Base-by-base conservation (phyloP, 2,797 vertebrate genomes). In the Fringilla coelebs region DNA sequence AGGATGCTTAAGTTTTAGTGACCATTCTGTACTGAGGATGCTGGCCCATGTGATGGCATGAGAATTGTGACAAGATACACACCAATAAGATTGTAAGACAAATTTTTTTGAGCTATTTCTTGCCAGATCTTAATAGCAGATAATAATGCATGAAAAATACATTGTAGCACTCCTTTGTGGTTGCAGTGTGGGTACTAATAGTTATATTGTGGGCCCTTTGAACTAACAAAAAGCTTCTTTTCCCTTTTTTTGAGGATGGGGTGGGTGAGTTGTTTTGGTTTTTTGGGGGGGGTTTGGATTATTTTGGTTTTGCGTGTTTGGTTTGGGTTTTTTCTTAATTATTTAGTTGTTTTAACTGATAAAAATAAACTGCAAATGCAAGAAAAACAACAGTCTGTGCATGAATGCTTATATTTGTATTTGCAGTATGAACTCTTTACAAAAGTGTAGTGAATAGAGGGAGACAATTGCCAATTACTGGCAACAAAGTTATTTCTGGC, bases 171-270 rank as follows among this genome's bases (percentile, higher is more conserved):
- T 84, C 11, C 15, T 70, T 73, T 2, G 12, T 6, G 7, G 34
- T 81, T 83, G 40, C 18, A 16, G 14, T 61, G 63, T 13, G 29
- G 31, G 67, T 86, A 13, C n/a, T 78, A 60, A 52, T 48, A 43
- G 7, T 54, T 58, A 8, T 24, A 25, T 13, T 36, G 13, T 93
- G 63, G 16, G 7, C 62, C 40, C 36, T 71, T 81, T 57, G 60
- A 66, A 67, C 52, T 90, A 88, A 88, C 22, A 8, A 26, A 88
- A 68, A 62, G 2, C 11, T 95, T 32, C 12, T 92, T 86, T 96
- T 91, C 41, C 72, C 2, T 12, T 31, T 54, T 70, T 61, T 8
- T 0, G 4, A 17, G 5, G 22, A 26, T 0, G 0, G 13, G 17
- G 2, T 31, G 24, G 5, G 6, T 36, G 34, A 4, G 8, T 22